Percentiles rank a stretch among this genome's conserved stretches.
Evolutionary conservation across 2,888 invertebrate species (phyloP).

Genomic region (Campopleginae sp.): DNA sequence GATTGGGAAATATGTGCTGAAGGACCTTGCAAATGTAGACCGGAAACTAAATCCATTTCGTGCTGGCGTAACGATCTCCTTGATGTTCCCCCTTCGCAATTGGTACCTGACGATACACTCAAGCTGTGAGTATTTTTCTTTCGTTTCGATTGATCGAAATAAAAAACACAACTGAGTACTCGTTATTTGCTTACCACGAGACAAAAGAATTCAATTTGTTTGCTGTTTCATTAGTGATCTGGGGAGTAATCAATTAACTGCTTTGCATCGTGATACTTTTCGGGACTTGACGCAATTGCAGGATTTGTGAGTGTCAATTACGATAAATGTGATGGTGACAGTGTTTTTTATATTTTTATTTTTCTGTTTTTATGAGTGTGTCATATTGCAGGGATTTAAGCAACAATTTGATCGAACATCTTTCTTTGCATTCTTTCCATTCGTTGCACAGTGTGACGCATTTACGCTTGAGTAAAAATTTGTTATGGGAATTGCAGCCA

Average conservation of each 20-base stretch:
- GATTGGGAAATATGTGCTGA: constrained; percentile 87
- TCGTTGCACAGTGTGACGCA: constrained; percentile 78
- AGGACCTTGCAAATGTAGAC: constrained; percentile 88
- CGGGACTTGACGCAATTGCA: constrained; percentile 87
- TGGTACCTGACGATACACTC: constrained; percentile 88
- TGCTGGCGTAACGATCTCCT: constrained; percentile 89
- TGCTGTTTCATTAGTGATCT: constrained; percentile 86
- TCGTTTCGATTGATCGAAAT: not conserved
- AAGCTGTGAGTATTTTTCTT: constrained; percentile 86
- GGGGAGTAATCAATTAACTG: constrained; percentile 89
- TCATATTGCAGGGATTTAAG: constrained; percentile 77
- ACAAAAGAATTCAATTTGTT: not conserved
- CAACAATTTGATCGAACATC: constrained; percentile 80
- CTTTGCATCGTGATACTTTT: constrained; percentile 89
- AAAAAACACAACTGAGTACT: not conserved
- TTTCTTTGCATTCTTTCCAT: constrained; percentile 80
- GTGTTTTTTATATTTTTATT: not conserved
- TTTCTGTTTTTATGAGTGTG: constrained; percentile 58
- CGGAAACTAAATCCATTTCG: constrained; percentile 87
- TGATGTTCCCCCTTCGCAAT: constrained; percentile 87
- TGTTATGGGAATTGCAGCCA: constrained; percentile 78
- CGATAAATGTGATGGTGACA: not conserved
- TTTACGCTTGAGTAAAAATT: constrained; percentile 79
- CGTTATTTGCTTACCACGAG: not conserved
- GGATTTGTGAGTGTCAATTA: constrained; percentile 83